Percentiles rank a stretch among this genome's conserved stretches.
These are phyloP conservation scores for Misgurnus mizolepis DNA, from an alignment of 2,113 vertebrate species.

Conservation along the genomic window DNA sequence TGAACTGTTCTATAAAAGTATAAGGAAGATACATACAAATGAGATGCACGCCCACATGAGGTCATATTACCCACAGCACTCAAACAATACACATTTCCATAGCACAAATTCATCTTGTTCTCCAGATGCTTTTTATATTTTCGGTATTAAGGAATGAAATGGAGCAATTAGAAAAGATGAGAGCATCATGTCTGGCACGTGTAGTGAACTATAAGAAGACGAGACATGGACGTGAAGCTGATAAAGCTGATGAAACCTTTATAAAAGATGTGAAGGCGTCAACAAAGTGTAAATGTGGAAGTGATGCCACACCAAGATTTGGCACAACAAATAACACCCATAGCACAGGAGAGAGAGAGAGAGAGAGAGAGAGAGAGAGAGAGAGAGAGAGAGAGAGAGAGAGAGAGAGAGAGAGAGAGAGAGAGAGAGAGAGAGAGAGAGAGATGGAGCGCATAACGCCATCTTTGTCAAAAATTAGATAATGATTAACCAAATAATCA, in stretches of 20 bases:
- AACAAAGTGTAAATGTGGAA: slow-evolving; percentile 33
- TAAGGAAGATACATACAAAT: neutral
- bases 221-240: slow-evolving; percentile 39
- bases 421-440: slow-evolving; percentile 24
- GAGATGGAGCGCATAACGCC: neutral
- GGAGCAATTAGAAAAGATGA: slow-evolving; percentile 36
- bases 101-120: neutral
- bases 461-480: too few species aligned
- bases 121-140: neutral
- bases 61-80: neutral
- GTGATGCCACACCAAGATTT: slow-evolving; percentile 23
- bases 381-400: neutral
- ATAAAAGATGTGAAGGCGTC: slow-evolving; percentile 42
- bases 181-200: slow-evolving; percentile 38
- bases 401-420: slow-evolving; percentile 39
- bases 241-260: slow-evolving; percentile 5
- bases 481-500: too few species aligned
- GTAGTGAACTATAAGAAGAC: slow-evolving; percentile 44
- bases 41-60: slow-evolving; percentile 7
- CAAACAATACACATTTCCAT: slow-evolving; percentile 2
- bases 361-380: slow-evolving; percentile 25
- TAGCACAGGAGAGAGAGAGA: slow-evolving; percentile 38
- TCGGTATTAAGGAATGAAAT: neutral
- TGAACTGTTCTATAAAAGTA: too few species aligned
- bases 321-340: slow-evolving; percentile 30